A percentile compares a stretch with the other conserved stretches of the same genome.
phyloP scores from a whole-genome alignment of 2,113 vertebrate species.

The Albula glossodonta region DNA sequence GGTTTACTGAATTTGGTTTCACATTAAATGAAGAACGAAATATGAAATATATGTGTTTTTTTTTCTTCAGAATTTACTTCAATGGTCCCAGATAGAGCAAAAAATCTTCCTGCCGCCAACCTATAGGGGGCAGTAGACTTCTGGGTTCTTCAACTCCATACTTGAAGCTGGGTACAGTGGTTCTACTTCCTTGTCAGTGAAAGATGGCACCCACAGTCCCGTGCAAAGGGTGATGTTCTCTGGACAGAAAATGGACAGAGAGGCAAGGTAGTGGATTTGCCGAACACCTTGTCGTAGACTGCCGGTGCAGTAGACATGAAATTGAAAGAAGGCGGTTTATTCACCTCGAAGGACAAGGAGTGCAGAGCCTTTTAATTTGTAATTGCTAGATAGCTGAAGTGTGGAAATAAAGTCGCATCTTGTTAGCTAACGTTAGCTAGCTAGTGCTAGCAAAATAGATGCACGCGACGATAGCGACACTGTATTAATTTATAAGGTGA shows the following conservation, averaged over 20 bases:
- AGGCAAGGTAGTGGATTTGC: constrained; percentile 1
- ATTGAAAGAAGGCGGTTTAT: neutral
- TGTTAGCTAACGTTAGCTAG: neutral
- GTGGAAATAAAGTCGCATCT: neutral
- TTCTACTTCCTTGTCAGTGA: constrained; percentile 32
- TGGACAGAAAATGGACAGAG: constrained; percentile 7
- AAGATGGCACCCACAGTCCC: constrained; percentile 31
- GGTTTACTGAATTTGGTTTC: too few species aligned
- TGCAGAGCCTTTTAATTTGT: neutral
- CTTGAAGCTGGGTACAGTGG: neutral
- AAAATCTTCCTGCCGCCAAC: too few species aligned
- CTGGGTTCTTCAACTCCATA: constrained; percentile 7
- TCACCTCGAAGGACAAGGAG: constrained; percentile 5
- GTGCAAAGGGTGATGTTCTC: neutral
- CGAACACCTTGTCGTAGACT: constrained; percentile 16
- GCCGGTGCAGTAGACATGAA: neutral
- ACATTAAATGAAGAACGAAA: too few species aligned
- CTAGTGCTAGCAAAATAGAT: constrained; percentile 5
- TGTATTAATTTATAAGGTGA: constrained; percentile 16
- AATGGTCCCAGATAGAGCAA: too few species aligned
- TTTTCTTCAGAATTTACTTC: too few species aligned
- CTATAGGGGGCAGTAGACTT: neutral
- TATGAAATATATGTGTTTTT: too few species aligned
- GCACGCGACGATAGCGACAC: neutral
- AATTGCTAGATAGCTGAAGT: neutral